phyloP scores from a whole-genome alignment of 2,797 vertebrate species.

The Tragelaphus eurycerus region DNA sequence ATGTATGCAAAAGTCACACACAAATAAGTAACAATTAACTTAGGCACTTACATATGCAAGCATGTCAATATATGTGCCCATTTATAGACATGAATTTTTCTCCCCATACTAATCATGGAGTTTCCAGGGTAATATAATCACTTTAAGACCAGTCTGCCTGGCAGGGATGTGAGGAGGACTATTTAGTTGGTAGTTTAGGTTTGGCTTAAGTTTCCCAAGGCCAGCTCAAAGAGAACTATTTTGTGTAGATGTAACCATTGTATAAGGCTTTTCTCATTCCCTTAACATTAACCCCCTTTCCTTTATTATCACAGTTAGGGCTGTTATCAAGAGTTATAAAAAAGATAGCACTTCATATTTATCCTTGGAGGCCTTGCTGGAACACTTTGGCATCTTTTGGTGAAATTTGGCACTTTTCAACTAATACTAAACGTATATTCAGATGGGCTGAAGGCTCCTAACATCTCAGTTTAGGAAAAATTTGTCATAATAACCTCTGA shows the following conservation, averaged over 20 bases:
- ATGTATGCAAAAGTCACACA: neutral
- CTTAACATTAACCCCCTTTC: neutral
- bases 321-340: neutral
- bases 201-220: neutral
- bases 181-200: neutral
- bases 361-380: neutral
- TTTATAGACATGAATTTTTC: neutral
- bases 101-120: neutral
- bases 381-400: neutral
- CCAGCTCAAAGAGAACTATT: neutral
- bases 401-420: neutral
- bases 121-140: neutral
- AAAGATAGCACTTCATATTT: neutral
- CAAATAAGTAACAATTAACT: neutral
- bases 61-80: neutral
- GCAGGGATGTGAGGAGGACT: neutral
- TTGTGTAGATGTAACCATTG: neutral
- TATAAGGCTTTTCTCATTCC: neutral
- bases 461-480: neutral
- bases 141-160: neutral
- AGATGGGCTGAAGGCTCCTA: neutral
- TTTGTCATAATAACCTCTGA: neutral
- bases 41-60: neutral
- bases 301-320: neutral
- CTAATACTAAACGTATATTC: neutral